These are phyloP conservation scores for Geopemphigus sp. DNA, from an alignment of 1,140 invertebrate species.

Conservation along the genomic window DNA sequence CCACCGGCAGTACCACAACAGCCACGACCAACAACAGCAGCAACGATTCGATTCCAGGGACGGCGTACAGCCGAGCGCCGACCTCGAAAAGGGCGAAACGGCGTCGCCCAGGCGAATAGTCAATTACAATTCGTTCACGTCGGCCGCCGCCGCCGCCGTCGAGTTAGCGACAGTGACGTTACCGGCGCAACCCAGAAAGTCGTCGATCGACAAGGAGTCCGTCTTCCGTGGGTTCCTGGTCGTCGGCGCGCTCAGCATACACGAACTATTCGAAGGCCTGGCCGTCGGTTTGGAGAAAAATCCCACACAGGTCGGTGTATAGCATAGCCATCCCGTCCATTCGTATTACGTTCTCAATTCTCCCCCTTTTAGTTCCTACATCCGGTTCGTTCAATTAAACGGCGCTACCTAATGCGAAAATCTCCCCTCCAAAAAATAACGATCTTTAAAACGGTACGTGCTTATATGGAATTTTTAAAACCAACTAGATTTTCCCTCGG, in stretches of 20 bases:
- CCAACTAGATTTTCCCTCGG: too few species aligned
- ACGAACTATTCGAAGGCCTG: constrained; percentile 67
- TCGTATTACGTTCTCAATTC: too few species aligned
- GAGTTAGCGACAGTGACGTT: neutral
- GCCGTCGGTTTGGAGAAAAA: constrained; percentile 63
- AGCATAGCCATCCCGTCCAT: too few species aligned
- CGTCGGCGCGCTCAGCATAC: constrained; percentile 64
- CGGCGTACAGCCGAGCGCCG: neutral
- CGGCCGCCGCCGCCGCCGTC: constrained; percentile 12
- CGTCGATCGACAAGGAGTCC: neutral
- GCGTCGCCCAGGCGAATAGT: neutral
- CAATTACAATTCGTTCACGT: constrained; percentile 45
- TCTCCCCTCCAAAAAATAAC: too few species aligned
- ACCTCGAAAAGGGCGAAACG: neutral
- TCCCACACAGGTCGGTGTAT: constrained; percentile 48
- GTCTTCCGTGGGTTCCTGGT: constrained; percentile 58
- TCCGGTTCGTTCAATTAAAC: too few species aligned
- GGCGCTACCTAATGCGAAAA: too few species aligned
- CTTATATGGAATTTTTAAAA: too few species aligned
- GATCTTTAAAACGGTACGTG: too few species aligned
- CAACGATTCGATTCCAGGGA: too few species aligned
- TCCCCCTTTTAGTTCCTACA: too few species aligned
- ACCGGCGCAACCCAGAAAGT: neutral
- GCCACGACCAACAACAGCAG: neutral
- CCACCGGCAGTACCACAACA: too few species aligned